Evolutionary conservation across 2,113 vertebrate species (phyloP).

Genomic region (Trogon melanurus): DNA sequence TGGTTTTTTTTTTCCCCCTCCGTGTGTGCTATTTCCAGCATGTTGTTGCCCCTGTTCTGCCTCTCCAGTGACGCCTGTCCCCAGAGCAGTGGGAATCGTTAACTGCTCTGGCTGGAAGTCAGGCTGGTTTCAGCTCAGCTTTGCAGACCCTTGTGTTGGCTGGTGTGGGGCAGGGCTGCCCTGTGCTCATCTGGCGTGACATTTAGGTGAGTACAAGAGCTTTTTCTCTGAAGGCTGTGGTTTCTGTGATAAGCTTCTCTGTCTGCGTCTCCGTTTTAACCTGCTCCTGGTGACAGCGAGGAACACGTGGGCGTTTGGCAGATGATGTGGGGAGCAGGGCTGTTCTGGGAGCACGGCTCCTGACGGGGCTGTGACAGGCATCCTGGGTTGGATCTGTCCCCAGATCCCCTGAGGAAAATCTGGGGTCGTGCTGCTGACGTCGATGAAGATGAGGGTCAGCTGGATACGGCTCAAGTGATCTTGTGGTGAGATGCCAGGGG

Average conservation of each 20-base stretch:
- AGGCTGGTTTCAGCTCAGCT: neutral
- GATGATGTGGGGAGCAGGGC: accelerated
- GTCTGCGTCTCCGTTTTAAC: neutral
- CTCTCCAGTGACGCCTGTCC: neutral
- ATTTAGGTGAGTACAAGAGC: neutral
- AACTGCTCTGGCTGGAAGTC: neutral
- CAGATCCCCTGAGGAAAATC: accelerated
- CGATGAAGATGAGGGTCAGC: neutral
- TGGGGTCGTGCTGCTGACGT: neutral
- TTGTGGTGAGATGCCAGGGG: neutral
- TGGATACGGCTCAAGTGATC: neutral
- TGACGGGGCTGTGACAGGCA: accelerated
- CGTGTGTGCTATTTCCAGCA: neutral
- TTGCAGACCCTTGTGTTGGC: neutral
- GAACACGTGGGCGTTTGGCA: neutral
- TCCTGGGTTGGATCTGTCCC: neutral
- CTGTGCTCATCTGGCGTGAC: neutral
- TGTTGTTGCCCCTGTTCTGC: neutral
- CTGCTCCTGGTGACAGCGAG: neutral
- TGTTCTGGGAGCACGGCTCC: neutral
- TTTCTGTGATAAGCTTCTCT: neutral
- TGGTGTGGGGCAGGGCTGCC: neutral
- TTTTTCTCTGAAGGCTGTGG: neutral
- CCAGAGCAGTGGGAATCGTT: neutral
- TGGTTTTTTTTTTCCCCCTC: too few species aligned